Base-by-base conservation (phyloP, 53 echinoderm and acorn worm genomes). In the Echinometra lucunter region DNA sequence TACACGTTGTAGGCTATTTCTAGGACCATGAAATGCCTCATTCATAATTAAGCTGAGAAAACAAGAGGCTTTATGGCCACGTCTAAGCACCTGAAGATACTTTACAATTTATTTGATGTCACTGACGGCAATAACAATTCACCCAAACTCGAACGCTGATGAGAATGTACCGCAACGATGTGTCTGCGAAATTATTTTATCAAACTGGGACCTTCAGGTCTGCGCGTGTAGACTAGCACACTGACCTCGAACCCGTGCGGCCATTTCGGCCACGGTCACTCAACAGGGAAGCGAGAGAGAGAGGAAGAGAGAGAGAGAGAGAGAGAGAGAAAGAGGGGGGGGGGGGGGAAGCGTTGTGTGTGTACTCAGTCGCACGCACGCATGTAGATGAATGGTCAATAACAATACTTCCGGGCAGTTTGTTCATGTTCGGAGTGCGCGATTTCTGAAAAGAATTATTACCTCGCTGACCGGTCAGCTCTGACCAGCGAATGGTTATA, bases 321-420 rank as follows among this genome's bases (percentile, higher is more conserved):
- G n/a, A 44, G 92, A 69, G 92, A 66, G 92, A 69, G 74, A 42
- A 49, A 90, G 91, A 66, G 91, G 27, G 91, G 18, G 92, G 37
- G 91, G 21, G 91, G 19, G 91, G 38, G 91, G 7, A 63, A 88
- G 88, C 4, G 28, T 9, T 85, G 49, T 49, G 85, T 49, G 85
- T 49, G 85, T 53, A 44, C 37, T 35, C 60, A 23, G 37, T 58
- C 38, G 38, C 90, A 63, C 90, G 90, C 90, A 90, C 6, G 38
- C 63, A 37, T 63, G 58, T 37, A 63, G 10, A 58, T 90, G 90
- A 90, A 90, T 63, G 85, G 53, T 85, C 63, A 90, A 90, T 63
- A 60, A 90, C 90, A 90, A 90, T 90, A 90, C 90, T 90, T 90
- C 90, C 90, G 90, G 90, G 90, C 90, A 90, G 90, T 60, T 90